Evolutionary conservation across 2,888 invertebrate species (phyloP), one percentile per base, ranked within the genome.

Genomic region (Macrosiphum euphorbiae): DNA sequence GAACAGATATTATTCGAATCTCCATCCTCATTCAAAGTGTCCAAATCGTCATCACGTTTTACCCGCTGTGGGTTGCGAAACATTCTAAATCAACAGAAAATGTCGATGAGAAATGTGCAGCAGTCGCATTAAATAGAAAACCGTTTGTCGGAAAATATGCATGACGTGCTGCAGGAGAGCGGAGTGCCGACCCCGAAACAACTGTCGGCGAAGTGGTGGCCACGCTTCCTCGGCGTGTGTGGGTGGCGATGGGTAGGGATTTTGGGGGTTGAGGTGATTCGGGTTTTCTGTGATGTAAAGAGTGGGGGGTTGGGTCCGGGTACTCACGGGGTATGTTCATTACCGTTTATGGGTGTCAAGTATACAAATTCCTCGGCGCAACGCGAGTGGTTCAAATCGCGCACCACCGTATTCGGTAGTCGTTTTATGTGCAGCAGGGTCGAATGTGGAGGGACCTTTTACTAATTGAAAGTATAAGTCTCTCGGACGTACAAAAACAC

Each of bases 341-440:
- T 88, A 88, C 24, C 35, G 88, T 88, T 88, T 88, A 88, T 88
- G 88, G 88, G 88, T 88, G 52, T 88, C 52, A 52, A 88, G 52
- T 52, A 52, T 78, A 78, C 78, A 78, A 88, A 88, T 88, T 88
- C 88, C 35, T 88, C 88, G 52, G 24, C 44, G 44, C 10, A 44
- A 85, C 44, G 28, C 11, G 11, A 44, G n/a, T 52, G 35, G n/a
- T 88, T 24, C 52, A 50, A 88, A 88, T 88, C 35, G 35, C 35
- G 52, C 20, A 52, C 52, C 50, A 10, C 8, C n/a, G 52, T 35
- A 52, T 3, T 87, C 35, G 20, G 52, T 78, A 8, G 50, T 16
- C n/a, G 87, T 50, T 52, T n/a, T 87, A 52, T 87, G n/a, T 87
- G 35, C 35, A 20, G 20, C 78, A 78, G 35, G 52, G 52, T 52